phyloP scores from a whole-genome alignment of 2,113 vertebrate species.

The Montifringilla adamsi region DNA sequence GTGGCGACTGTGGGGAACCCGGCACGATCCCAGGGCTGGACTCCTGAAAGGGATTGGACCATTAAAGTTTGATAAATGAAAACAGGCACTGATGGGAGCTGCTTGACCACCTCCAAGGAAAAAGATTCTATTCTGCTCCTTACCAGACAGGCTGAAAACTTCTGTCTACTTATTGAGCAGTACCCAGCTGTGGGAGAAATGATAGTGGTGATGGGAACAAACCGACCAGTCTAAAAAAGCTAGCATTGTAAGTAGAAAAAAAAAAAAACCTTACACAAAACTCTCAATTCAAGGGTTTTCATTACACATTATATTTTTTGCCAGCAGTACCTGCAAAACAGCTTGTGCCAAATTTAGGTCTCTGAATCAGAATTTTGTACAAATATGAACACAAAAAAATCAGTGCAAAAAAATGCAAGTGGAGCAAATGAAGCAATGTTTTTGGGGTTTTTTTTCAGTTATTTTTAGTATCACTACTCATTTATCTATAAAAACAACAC shows the following conservation, averaged over 20 bases:
- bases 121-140: background rate
- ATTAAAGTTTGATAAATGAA: background rate
- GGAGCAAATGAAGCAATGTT: background rate
- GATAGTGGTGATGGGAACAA: background rate
- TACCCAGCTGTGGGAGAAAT: background rate
- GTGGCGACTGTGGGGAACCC: constrained; percentile 79
- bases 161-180: background rate
- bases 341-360: background rate
- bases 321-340: background rate
- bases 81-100: background rate
- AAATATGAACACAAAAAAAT: background rate
- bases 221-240: background rate
- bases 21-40: constrained; percentile 84
- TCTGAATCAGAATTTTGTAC: background rate
- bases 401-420: background rate
- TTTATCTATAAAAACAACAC: background rate
- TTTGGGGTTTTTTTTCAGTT: background rate
- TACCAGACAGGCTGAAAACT: background rate
- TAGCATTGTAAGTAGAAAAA: background rate
- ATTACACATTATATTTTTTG: background rate
- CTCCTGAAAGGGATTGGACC: constrained; percentile 65
- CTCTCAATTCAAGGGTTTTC: background rate
- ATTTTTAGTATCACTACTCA: background rate
- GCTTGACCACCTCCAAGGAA: background rate
- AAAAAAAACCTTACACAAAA: background rate